Conservation (phyloP, 2,888 invertebrate genomes). For the Chironomus riparius region DNA sequence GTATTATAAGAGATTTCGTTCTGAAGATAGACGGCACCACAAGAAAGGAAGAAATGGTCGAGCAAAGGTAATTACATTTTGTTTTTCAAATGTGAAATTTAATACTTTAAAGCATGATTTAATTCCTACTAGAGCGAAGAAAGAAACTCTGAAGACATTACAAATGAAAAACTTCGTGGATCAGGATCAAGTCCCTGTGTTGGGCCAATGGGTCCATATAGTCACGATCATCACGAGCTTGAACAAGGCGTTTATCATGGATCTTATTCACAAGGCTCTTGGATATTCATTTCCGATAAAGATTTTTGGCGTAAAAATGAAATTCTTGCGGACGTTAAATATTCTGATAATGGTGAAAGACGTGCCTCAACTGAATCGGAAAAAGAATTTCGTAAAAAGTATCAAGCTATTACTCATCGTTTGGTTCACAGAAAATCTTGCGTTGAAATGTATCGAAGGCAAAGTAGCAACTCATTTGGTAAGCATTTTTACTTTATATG, state of each 20-base stretch:
- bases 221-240: slow-evolving; percentile 30
- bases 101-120: background rate
- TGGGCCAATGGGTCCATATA: slow-evolving; percentile 39
- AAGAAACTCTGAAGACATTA: slow-evolving; percentile 59
- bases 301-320: slow-evolving; percentile 51
- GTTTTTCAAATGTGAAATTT: slow-evolving; percentile 10
- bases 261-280: slow-evolving; percentile 60
- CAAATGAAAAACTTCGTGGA: slow-evolving; percentile 56
- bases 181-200: slow-evolving; percentile 60
- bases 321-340: background rate
- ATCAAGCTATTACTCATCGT: slow-evolving; percentile 78
- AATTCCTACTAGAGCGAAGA: slow-evolving; percentile 50
- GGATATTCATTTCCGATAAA: slow-evolving; percentile 67
- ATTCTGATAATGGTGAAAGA: slow-evolving; percentile 38
- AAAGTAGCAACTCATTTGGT: slow-evolving; percentile 78
- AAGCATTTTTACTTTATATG: slow-evolving; percentile 39
- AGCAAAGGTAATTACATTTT: slow-evolving; percentile 53
- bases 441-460: slow-evolving; percentile 79
- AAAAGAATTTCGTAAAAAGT: slow-evolving; percentile 73
- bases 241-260: slow-evolving; percentile 63
- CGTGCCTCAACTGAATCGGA: slow-evolving; percentile 71
- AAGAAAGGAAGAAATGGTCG: slow-evolving; percentile 46
- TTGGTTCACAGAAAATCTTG: slow-evolving; percentile 85
- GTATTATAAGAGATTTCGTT: slow-evolving; percentile 68
- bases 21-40: slow-evolving; percentile 60